Evolutionary conservation across 1,140 invertebrate genomes (phyloP).

Genomic region (Ephestia elutella): DNA sequence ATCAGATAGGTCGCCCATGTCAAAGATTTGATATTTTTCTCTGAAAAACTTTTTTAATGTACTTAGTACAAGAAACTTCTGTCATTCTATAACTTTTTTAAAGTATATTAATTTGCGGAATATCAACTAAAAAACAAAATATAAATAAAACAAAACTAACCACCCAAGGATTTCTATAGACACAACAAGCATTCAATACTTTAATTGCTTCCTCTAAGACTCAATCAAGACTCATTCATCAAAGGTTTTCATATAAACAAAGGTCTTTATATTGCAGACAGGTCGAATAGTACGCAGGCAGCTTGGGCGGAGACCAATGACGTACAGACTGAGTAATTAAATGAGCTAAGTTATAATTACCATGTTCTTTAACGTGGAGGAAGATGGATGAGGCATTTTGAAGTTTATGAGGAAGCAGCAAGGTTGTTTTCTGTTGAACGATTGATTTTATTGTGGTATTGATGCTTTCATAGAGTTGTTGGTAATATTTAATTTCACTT

Average conservation of each 20-base stretch:
- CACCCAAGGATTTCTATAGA: constrained; percentile 5
- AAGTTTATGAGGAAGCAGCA: not conserved
- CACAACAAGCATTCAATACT: constrained; percentile 31
- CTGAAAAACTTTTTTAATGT: too few relatives aligned
- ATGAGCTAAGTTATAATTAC: constrained; percentile 55
- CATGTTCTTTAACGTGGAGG: constrained; percentile 8
- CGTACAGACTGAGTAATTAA: constrained; percentile 46
- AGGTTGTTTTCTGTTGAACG: not conserved
- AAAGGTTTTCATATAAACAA: constrained; percentile 64
- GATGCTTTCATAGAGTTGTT: too few relatives aligned
- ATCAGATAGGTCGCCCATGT: too few relatives aligned
- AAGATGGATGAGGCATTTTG: not conserved
- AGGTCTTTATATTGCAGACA: constrained; percentile 40
- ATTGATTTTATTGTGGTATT: not conserved
- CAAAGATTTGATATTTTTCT: too few relatives aligned
- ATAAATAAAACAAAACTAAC: not conserved
- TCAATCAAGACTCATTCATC: constrained; percentile 55
- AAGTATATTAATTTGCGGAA: too few relatives aligned
- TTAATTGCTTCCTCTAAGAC: constrained; percentile 60
- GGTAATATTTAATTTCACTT: too few relatives aligned
- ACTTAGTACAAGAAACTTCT: too few relatives aligned
- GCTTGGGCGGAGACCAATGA: constrained; percentile 45
- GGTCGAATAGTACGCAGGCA: constrained; percentile 35
- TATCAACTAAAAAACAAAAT: not conserved
- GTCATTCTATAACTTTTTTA: too few relatives aligned